Evolutionary conservation across 2,888 invertebrate species (phyloP), one percentile per base, ranked within the genome.

Genomic region (Electrophaes corylata): DNA sequence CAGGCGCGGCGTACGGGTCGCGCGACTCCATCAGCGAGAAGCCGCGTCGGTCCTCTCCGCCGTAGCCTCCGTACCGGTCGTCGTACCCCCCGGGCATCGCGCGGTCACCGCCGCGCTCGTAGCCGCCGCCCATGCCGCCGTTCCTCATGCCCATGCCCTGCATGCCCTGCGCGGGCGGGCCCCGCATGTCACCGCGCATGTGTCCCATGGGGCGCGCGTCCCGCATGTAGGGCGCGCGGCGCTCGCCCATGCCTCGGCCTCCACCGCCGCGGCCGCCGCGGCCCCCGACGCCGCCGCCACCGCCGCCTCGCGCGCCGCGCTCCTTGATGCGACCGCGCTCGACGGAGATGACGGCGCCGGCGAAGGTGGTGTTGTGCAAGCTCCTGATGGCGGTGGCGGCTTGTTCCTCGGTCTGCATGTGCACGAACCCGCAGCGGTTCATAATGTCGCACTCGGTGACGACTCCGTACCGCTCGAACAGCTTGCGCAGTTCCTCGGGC

Each of bases 371-470:
- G 71, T 96, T 96, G 83, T 98, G 95, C 26, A 98, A 87, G 26
- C 94, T 96, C 64, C 95, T 93, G 69, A 97, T 96, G 0, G 98
- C 97, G 54, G 94, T 94, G 43, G 94, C 93, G 2, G 98, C 98
- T 84, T 97, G 95, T 49, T 96, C 95, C 73, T 94, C 94, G 16
- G 95, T 95, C 77, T 96, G 95, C 95, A 97, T 95, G 86, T 98
- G 98, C 47, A 98, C 96, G 89, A 98, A 98, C 8, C 98, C 98
- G 84, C 97, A 98, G 61, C 97, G 95, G 83, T 98, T 98, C 92
- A 98, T 96, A 57, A 98, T 96, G 81, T 98, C 98, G 85, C 98
- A 98, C 86, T 98, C 98, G 14, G 96, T 96, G 4, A 98, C 98
- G 54, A 93, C 93, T 43, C 98, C 98, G 84, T 95, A 97, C 50